These are phyloP conservation scores for Laterallus jamaicensis DNA, from an alignment of 2,113 vertebrate genomes.

Conservation along the genomic window DNA sequence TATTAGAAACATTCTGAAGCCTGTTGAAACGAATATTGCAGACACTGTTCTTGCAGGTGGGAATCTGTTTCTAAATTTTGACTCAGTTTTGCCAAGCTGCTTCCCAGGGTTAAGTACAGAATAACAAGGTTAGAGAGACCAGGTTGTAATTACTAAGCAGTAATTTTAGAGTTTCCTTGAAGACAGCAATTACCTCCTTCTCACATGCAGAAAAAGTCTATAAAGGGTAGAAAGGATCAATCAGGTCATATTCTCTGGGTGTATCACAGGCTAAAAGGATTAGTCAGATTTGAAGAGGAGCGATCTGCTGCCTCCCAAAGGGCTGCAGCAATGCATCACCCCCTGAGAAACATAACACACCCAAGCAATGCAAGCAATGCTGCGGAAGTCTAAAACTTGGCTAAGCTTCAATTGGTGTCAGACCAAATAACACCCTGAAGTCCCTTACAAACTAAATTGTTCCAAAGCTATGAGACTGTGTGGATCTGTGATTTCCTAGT, in stretches of 20 bases:
- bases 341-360: fast-evolving
- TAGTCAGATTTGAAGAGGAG: background rate
- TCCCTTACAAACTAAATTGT: background rate
- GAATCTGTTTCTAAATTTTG: background rate
- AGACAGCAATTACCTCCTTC: background rate
- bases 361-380: background rate
- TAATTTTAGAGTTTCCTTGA: background rate
- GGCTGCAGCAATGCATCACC: background rate
- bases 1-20: background rate
- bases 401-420: background rate
- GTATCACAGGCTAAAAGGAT: background rate
- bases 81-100: background rate
- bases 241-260: background rate
- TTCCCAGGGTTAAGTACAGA: background rate
- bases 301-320: background rate
- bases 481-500: background rate
- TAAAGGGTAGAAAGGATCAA: background rate
- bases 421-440: background rate
- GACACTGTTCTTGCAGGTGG: background rate
- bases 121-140: background rate
- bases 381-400: background rate
- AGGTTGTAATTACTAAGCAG: background rate
- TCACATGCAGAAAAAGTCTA: background rate
- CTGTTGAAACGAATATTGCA: background rate
- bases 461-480: background rate